Evolutionary conservation across 2,797 vertebrate species (phyloP).

Genomic region (Halcyon badia): DNA sequence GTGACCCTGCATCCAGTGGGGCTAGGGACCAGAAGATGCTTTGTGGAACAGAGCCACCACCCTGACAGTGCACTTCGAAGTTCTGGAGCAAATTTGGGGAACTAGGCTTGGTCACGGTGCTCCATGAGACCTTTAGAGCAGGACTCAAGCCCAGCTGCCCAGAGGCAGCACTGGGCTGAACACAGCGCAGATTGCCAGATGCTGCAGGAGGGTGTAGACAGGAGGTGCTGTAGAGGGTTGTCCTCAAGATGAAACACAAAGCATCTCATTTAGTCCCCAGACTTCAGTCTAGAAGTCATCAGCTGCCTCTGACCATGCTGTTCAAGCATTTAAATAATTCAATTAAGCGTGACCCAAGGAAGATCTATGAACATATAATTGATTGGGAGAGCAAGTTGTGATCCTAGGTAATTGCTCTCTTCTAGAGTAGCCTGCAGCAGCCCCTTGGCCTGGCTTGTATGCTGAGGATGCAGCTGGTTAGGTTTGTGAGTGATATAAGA

Average conservation of each 20-base stretch:
- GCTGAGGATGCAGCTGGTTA: neutral
- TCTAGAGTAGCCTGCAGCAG: neutral
- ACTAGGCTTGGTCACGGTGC: neutral
- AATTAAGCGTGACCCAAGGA: neutral
- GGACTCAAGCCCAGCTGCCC: neutral
- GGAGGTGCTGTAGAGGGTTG: neutral
- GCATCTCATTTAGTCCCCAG: neutral
- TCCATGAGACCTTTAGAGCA: neutral
- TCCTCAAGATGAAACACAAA: neutral
- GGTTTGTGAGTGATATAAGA: neutral
- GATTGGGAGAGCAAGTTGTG: neutral
- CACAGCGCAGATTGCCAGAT: fast-evolving
- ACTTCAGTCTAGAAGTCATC: neutral
- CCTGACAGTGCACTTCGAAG: neutral
- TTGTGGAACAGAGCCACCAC: neutral
- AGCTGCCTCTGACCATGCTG: neutral
- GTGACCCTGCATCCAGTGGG: neutral
- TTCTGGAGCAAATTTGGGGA: neutral
- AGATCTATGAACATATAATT: neutral
- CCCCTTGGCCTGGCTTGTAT: neutral
- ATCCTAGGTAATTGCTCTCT: neutral
- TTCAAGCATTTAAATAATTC: neutral
- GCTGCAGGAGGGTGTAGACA: neutral
- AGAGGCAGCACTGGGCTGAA: neutral
- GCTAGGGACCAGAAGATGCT: neutral